These are phyloP conservation scores for Chlorops oryzae DNA, from an alignment of 1,140 invertebrate species.

Conservation along the genomic window DNA sequence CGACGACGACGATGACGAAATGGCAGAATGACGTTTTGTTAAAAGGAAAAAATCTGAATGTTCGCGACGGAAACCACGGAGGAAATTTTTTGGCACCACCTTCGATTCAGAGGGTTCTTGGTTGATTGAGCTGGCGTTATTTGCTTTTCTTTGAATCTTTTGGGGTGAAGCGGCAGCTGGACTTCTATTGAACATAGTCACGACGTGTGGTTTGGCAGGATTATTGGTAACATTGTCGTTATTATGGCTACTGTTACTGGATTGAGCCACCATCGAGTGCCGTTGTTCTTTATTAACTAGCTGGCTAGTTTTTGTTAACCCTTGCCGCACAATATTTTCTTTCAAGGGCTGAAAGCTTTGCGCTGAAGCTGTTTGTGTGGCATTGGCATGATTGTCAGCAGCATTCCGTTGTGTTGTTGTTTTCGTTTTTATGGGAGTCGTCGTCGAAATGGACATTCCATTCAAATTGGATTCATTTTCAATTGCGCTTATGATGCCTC, in stretches of 20 bases:
- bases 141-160: slow-evolving; percentile 42
- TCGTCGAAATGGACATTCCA: slow-evolving; percentile 30
- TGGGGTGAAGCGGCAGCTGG: slow-evolving; percentile 18
- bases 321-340: slow-evolving; percentile 16
- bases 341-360: slow-evolving; percentile 40
- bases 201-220: slow-evolving; percentile 20
- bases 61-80: slow-evolving; percentile 70
- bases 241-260: slow-evolving; percentile 5
- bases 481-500: not conserved
- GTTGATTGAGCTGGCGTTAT: slow-evolving; percentile 22
- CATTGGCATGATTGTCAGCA: too few relatives aligned
- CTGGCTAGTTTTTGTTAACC: not conserved
- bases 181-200: not conserved
- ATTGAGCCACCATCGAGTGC: slow-evolving; percentile 5
- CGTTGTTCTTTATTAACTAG: slow-evolving; percentile 15
- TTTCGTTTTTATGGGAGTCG: slow-evolving; percentile 8
- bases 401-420: too few relatives aligned
- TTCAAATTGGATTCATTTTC: slow-evolving; percentile 17
- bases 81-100: slow-evolving; percentile 60
- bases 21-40: slow-evolving; percentile 64
- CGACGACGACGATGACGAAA: not conserved
- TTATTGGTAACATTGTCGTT: slow-evolving; percentile 16
- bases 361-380: slow-evolving; percentile 36
- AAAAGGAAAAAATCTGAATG: slow-evolving; percentile 73
- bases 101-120: slow-evolving; percentile 65